Percentiles rank a stretch among this genome's conserved stretches.
phyloP scores from a whole-genome alignment of 2,113 vertebrate genomes.

The Cottus gobio region DNA sequence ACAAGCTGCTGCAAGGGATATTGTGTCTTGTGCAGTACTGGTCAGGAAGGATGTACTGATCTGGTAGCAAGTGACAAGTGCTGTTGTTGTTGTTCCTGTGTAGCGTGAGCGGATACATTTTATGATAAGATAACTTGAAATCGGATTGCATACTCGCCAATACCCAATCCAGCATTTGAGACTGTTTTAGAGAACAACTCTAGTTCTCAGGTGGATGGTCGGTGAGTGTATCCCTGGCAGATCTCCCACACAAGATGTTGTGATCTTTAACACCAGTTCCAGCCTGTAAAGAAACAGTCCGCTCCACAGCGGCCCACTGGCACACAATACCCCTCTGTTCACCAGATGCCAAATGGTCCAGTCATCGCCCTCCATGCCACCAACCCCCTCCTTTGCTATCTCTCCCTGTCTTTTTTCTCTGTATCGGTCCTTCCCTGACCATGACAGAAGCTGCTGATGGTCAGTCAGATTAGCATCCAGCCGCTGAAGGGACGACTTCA shows the following conservation, averaged over 20 bases:
- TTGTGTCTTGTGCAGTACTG: background rate
- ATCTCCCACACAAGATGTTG: constrained; percentile 1
- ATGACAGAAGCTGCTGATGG: constrained; percentile 63
- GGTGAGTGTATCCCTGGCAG: background rate
- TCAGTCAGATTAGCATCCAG: constrained; percentile 60
- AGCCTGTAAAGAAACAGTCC: constrained; percentile 25
- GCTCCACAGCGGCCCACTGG: constrained; percentile 29
- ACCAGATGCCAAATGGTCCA: constrained; percentile 59
- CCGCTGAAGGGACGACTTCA: constrained; percentile 44
- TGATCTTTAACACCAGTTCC: constrained; percentile 20
- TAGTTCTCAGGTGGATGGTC: background rate
- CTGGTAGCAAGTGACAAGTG: background rate
- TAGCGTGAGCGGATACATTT: background rate
- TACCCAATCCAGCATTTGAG: background rate
- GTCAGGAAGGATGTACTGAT: too few relatives aligned
- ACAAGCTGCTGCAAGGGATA: too few relatives aligned
- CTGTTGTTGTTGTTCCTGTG: background rate
- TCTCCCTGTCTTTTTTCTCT: constrained; percentile 42
- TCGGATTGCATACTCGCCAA: background rate
- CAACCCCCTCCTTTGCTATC: constrained; percentile 37
- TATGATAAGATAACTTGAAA: background rate
- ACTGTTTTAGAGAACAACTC: background rate
- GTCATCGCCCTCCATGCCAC: constrained; percentile 56
- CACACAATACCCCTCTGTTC: constrained; percentile 75
- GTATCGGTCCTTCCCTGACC: constrained; percentile 44